Conservation (phyloP, 64 coral and sea anemone species). For the Hydrozoanthus tunicans region DNA sequence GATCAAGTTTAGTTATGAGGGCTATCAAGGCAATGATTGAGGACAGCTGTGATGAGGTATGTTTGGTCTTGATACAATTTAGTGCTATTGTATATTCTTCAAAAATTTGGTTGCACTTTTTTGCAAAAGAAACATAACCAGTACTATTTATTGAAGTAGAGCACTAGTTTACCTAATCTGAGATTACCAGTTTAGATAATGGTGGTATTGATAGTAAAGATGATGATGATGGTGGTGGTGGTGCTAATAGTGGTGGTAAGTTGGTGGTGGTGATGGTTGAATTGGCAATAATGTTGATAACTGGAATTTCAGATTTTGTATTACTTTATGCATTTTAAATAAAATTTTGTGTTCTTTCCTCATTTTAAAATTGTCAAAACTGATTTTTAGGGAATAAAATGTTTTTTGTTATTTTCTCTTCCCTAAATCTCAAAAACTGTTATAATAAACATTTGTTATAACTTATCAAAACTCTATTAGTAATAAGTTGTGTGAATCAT, state of each 20-base stretch:
- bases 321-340: background rate
- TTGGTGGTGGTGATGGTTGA: background rate
- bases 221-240: background rate
- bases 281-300: background rate
- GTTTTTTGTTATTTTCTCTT: too few relatives aligned
- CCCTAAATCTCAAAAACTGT: too few relatives aligned
- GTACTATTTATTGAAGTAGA: too few relatives aligned
- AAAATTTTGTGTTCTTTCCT: too few relatives aligned
- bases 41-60: constrained; percentile 96
- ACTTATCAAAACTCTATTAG: too few relatives aligned
- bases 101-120: too few relatives aligned
- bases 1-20: constrained; percentile 92
- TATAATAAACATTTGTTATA: too few relatives aligned
- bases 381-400: too few relatives aligned
- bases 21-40: constrained; percentile 95
- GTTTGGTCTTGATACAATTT: background rate
- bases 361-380: too few relatives aligned
- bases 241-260: background rate
- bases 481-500: too few relatives aligned
- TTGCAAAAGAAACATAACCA: too few relatives aligned
- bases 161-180: too few relatives aligned
- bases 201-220: background rate
- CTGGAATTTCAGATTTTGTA: background rate
- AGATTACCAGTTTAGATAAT: background rate
- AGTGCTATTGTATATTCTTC: background rate